phyloP scores from a whole-genome alignment of 1,140 invertebrate genomes.

The Colletes latitarsis region DNA sequence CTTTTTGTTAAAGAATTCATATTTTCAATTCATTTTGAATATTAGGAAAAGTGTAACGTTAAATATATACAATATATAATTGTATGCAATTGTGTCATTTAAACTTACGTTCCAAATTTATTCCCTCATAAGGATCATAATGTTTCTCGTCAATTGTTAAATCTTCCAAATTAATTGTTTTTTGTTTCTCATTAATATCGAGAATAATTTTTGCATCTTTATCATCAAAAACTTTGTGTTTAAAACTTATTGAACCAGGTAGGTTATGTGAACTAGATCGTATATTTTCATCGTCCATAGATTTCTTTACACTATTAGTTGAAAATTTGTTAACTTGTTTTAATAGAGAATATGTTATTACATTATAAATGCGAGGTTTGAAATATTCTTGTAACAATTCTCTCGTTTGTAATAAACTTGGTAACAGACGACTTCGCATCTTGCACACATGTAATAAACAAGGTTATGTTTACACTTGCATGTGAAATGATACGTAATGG shows the following conservation, averaged over 20 bases:
- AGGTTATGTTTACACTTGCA: slow-evolving; percentile 27
- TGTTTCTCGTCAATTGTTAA: slow-evolving; percentile 72
- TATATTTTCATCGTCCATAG: slow-evolving; percentile 2
- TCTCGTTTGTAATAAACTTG: slow-evolving; percentile 49
- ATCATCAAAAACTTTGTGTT: slow-evolving; percentile 84
- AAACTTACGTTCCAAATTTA: slow-evolving; percentile 82
- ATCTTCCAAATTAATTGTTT: slow-evolving; percentile 76
- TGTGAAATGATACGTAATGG: too few species aligned
- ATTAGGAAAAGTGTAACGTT: neutral
- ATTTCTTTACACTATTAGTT: slow-evolving; percentile 7
- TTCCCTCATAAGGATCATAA: slow-evolving; percentile 75
- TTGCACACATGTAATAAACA: neutral
- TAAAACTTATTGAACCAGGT: slow-evolving; percentile 68
- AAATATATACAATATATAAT: neutral
- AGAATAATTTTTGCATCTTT: slow-evolving; percentile 84
- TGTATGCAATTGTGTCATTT: slow-evolving; percentile 47
- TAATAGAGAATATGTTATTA: slow-evolving; percentile 36
- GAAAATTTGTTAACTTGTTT: slow-evolving; percentile 52
- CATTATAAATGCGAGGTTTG: slow-evolving; percentile 34
- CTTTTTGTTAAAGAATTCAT: slow-evolving; percentile 18
- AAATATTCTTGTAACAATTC: slow-evolving; percentile 54
- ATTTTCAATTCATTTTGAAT: neutral
- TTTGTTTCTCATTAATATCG: slow-evolving; percentile 85
- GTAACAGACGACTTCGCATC: slow-evolving; percentile 60
- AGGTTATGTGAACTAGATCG: slow-evolving; percentile 62